phyloP scores from a whole-genome alignment of 2,113 vertebrate genomes.

The Python bivittatus region DNA sequence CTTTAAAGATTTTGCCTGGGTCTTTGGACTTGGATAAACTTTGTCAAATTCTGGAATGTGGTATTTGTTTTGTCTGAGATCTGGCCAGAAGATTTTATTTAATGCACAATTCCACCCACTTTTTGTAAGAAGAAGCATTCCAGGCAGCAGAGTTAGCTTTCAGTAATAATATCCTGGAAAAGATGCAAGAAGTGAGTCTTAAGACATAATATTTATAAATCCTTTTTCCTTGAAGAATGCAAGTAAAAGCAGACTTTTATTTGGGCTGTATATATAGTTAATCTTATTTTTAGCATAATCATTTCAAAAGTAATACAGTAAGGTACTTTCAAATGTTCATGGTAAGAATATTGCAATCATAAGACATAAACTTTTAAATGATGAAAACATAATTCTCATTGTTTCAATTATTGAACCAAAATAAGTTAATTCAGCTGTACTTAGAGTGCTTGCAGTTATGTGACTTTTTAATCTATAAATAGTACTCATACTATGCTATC shows the following conservation, averaged over 20 bases:
- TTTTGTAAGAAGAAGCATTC: background rate
- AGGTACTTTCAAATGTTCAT: background rate
- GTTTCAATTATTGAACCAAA: background rate
- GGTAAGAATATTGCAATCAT: background rate
- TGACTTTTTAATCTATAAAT: background rate
- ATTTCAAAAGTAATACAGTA: background rate
- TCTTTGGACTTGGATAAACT: background rate
- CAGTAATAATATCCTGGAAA: background rate
- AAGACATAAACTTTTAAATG: background rate
- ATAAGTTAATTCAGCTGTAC: background rate
- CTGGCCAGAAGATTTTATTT: background rate
- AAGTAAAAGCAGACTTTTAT: background rate
- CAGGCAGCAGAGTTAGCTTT: background rate
- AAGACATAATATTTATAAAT: conserved; percentile 7
- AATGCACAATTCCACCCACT: background rate
- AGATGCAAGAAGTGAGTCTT: background rate
- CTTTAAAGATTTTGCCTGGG: conserved; percentile 10
- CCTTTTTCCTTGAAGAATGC: background rate
- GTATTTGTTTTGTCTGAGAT: background rate
- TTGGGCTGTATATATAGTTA: background rate
- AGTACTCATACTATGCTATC: background rate
- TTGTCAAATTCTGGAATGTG: background rate
- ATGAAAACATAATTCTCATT: background rate
- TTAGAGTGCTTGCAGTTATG: background rate
- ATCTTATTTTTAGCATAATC: background rate